Base-by-base conservation (phyloP, 2,797 vertebrate species). In the Hippocampus kuda region DNA sequence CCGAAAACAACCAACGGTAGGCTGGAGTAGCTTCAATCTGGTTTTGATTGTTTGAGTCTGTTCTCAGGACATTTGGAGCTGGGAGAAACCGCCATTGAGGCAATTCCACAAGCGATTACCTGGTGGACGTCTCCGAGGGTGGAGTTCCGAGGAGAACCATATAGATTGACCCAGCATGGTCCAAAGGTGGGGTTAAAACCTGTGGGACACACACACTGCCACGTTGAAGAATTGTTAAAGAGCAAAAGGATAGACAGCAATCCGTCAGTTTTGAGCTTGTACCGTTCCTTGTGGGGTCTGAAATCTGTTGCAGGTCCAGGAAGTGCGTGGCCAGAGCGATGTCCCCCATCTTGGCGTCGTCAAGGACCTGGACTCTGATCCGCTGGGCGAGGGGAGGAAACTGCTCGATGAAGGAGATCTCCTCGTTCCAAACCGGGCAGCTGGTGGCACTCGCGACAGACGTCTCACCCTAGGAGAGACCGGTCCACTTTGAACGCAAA, bases 171-270 rank as follows among this genome's bases (percentile, higher is more conserved):
- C 96, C 96, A 98, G 51, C 89, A 77, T 0, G 94, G 94, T 11
- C 96, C 95, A 51, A 96, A 98, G 0, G 91, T 95, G 54, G 96
- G 95, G 73, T 98, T 93, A 79, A 97, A 98, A 2, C 95, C 96
- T 89, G 76, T 72, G 75, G 68, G 73, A 8, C 44, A 72, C 54
- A 61, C 49, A n/a, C n/a, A n/a, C 38, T 49, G n/a, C 0, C 9
- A 5, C n/a, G 1, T 48, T 56, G 38, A 56, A 20, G 13, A 42
- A 22, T 10, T 67, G 15, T 53, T 41, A 30, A 68, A n/a, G n/a
- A n/a, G n/a, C n/a, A n/a, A n/a, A n/a, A 46, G 41, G 60, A 42
- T 6, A 26, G 11, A 42, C 15, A 0, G 24, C 26, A 22, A 42
- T 7, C 1, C 7, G 27, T 18, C 3, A 9, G 11, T 46, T 26